Evolutionary conservation across 2,888 invertebrate genomes (phyloP), one percentile per base, ranked within the genome.

Genomic region (Periphyllus acericola): DNA sequence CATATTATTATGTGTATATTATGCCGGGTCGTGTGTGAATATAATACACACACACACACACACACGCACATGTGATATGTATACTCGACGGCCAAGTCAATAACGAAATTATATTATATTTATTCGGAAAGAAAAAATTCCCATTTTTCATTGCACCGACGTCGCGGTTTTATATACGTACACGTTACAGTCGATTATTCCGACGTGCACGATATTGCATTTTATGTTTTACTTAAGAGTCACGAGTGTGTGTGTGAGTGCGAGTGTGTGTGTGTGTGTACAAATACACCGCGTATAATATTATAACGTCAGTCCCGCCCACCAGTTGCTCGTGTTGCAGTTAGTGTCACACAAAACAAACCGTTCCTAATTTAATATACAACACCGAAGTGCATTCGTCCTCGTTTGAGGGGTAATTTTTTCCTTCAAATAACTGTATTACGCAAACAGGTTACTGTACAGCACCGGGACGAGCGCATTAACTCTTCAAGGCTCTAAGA

Each of bases 291-390:
- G 19, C 60, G 21, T 60, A 34, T 79, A 55, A 32, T 55, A 66
- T 79, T 79, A 34, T n/a, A 60, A 80, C 60, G n/a, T 66, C 36
- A 17, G 60, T 66, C 19, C 55, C 79, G 60, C 79, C 79, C 79
- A 80, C 79, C n/a, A 19, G 60, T 80, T 36, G 14, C 79, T 36
- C 80, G 19, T 79, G 66, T 66, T n/a, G 80, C 80, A 80, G 80
- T 80, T 80, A 80, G 60, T 80, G 80, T 80, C 80, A 36, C 36
- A 36, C 66, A 36, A 66, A 80, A 80, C 80, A 66, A 80, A 66
- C 80, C 79, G 80, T 36, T 60, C n/a, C 80, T 66, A 80, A 80
- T 80, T 80, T 66, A 80, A 80, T 66, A 36, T 32, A 21, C 52
- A 32, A 32, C 32, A 32, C 29, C 14, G 29, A 32, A 71, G 29